These are phyloP conservation scores for Lagodon rhomboides DNA, from an alignment of 2,797 vertebrate species.

Conservation along the genomic window DNA sequence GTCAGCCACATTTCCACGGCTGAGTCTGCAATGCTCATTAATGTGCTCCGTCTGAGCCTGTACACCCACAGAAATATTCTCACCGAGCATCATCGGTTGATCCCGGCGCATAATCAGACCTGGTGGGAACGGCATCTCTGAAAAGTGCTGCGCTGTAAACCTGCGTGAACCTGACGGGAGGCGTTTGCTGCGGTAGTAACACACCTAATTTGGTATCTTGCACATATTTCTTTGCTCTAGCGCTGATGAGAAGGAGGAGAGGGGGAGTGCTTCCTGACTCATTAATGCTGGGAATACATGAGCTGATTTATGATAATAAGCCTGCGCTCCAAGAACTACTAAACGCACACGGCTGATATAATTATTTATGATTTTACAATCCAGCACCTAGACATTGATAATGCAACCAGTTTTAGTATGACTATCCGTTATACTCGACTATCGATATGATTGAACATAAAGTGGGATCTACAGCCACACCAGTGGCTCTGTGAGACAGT, in stretches of 20 bases:
- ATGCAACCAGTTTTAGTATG: background rate
- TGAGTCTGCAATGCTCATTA: constrained; percentile 44
- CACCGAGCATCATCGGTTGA: constrained; percentile 46
- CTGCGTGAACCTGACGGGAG: constrained; percentile 17
- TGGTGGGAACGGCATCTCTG: constrained; percentile 2
- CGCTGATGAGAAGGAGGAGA: background rate
- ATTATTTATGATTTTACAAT: background rate
- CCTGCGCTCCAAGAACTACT: background rate
- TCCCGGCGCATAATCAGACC: constrained; percentile 55
- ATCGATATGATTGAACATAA: background rate
- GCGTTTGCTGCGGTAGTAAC: constrained; percentile 6
- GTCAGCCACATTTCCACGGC: constrained; percentile 42
- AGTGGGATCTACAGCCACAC: background rate
- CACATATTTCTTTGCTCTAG: constrained; percentile 5
- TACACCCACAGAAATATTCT: constrained; percentile 49
- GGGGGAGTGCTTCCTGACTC: constrained; percentile 3
- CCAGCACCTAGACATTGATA: background rate
- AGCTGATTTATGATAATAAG: constrained; percentile 19
- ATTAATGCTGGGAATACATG: constrained; percentile 17
- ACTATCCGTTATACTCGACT: too few relatives aligned
- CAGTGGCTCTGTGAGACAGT: background rate
- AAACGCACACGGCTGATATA: background rate
- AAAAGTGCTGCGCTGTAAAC: constrained; percentile 16
- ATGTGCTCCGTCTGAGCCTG: constrained; percentile 43
- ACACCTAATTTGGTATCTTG: constrained; percentile 4